A percentile compares a stretch with the other conserved stretches of the same genome.
These are phyloP conservation scores for Xylocopa sonorina DNA, from an alignment of 1,140 invertebrate species.

Conservation along the genomic window DNA sequence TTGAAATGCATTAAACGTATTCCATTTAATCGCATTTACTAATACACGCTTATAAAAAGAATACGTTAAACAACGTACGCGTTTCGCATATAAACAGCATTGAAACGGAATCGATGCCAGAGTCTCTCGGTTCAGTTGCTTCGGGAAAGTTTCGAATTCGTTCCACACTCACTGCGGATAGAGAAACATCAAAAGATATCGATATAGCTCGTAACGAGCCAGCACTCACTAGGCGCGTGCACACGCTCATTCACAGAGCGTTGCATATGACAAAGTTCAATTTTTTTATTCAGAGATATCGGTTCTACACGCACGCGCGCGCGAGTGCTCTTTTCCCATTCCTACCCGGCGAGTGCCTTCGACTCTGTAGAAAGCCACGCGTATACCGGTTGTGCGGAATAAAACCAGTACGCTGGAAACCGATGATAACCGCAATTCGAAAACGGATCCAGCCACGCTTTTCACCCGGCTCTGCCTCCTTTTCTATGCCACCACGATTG, in stretches of 20 bases:
- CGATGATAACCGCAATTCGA: slow-evolving; percentile 46
- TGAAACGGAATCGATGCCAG: slow-evolving; percentile 22
- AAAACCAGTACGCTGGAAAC: slow-evolving; percentile 35
- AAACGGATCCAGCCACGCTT: neutral
- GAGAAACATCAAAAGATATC: slow-evolving; percentile 33
- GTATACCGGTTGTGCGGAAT: neutral
- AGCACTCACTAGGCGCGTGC: neutral
- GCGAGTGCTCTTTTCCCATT: neutral
- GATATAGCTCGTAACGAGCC: neutral
- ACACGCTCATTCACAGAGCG: neutral
- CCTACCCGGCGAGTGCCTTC: neutral
- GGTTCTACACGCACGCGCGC: neutral
- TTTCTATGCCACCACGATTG: neutral
- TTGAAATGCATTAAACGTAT: neutral
- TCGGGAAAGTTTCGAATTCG: slow-evolving; percentile 25
- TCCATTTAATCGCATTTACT: neutral
- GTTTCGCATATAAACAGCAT: slow-evolving; percentile 1
- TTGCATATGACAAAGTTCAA: neutral
- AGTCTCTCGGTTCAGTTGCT: slow-evolving; percentile 23
- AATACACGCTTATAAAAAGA: neutral
- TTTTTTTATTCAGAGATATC: slow-evolving; percentile 12
- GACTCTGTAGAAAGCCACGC: neutral
- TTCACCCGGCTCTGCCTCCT: slow-evolving; percentile 29
- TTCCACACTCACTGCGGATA: neutral
- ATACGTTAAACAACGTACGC: neutral